Conservation (phyloP, 2,888 invertebrate genomes). For the Cylloceria caligata region DNA sequence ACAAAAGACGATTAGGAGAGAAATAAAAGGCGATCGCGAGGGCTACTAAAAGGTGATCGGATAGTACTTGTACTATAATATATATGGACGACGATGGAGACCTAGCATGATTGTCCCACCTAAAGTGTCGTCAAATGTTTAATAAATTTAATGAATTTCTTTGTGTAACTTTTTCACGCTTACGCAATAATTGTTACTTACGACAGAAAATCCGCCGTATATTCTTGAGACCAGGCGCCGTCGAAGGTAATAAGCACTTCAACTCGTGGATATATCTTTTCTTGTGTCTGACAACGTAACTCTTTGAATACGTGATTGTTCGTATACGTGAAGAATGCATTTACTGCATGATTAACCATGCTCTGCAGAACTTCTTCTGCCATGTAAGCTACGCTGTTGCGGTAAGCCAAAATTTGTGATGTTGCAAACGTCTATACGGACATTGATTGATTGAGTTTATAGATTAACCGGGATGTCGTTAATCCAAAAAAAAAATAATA, state of each 20-base stretch:
- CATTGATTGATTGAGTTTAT: constrained; percentile 9
- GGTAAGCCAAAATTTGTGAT: constrained; percentile 76
- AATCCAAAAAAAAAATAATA: no score
- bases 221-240: constrained; percentile 74
- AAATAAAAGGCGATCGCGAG: no score
- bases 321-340: constrained; percentile 74
- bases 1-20: no score
- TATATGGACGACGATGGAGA: no score
- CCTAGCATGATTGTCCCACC: neutral
- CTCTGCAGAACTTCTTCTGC: constrained; percentile 73
- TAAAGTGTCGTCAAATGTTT: neutral
- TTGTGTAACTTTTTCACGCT: neutral
- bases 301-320: constrained; percentile 74
- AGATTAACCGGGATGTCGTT: no score
- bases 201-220: constrained; percentile 74
- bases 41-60: no score
- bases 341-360: constrained; percentile 72
- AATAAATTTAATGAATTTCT: neutral
- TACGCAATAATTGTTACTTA: constrained; percentile 56
- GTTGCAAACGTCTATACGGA: constrained; percentile 74
- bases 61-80: no score
- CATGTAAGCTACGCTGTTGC: constrained; percentile 75
- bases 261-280: constrained; percentile 67
- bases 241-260: constrained; percentile 77
- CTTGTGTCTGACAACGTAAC: constrained; percentile 68